Conservation (phyloP, 2,797 vertebrate genomes). For the Aotus griseimembra region DNA sequence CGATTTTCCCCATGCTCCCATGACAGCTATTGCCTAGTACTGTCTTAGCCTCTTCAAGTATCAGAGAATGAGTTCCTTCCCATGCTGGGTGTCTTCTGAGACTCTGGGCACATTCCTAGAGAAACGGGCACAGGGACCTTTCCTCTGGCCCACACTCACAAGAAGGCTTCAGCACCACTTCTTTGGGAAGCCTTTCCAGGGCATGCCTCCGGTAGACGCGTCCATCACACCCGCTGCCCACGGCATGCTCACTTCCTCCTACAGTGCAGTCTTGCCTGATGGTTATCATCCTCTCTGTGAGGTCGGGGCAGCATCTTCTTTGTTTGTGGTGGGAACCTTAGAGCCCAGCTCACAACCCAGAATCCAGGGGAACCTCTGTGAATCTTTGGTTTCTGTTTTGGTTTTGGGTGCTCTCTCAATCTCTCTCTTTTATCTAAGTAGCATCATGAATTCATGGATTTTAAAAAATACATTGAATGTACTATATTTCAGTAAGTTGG, state of each 20-base stretch:
- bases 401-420: not conserved
- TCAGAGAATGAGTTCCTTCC: not conserved
- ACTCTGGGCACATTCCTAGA: not conserved
- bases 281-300: not conserved
- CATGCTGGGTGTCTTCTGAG: not conserved
- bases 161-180: not conserved
- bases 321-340: not conserved
- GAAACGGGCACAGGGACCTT: not conserved
- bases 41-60: not conserved
- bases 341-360: not conserved
- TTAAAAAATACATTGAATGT: not conserved
- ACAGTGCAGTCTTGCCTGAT: not conserved
- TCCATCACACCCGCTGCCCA: rapidly evolving
- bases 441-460: not conserved
- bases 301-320: rapidly evolving
- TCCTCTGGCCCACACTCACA: not conserved
- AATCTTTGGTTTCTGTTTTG: not conserved
- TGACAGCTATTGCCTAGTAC: not conserved
- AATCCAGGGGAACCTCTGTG: not conserved
- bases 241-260: not conserved
- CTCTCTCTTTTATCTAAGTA: not conserved
- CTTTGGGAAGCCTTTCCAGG: not conserved
- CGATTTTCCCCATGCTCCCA: not conserved
- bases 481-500: not conserved
- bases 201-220: not conserved